These are phyloP conservation scores for Plutomurus gul DNA, from an alignment of 1,140 invertebrate species.

Conservation along the genomic window DNA sequence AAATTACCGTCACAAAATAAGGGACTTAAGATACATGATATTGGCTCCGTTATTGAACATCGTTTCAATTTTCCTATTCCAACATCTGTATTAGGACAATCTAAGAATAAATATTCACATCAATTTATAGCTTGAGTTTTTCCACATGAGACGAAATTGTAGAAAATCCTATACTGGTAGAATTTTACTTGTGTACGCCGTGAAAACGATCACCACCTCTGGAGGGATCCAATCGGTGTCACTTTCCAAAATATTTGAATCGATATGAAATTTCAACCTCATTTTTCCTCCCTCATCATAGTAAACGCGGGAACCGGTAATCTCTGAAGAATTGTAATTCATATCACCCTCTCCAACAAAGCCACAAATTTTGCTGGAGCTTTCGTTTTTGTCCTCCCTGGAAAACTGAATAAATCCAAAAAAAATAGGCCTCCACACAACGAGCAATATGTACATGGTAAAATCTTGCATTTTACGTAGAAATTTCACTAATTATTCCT, in stretches of 20 bases:
- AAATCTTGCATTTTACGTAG: too few relatives aligned
- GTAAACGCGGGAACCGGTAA: not conserved
- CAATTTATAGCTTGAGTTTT: not conserved
- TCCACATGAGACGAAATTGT: not conserved
- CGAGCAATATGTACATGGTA: too few relatives aligned
- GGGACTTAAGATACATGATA: not conserved
- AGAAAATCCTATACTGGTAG: too few relatives aligned
- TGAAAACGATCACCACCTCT: not conserved
- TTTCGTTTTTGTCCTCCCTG: not conserved
- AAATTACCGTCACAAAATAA: constrained; percentile 31
- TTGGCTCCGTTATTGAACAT: not conserved
- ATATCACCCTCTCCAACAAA: not conserved
- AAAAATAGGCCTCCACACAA: too few relatives aligned
- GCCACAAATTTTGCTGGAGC: not conserved
- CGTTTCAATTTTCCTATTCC: not conserved
- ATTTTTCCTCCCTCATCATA: not conserved
- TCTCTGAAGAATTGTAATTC: not conserved
- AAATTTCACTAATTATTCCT: too few relatives aligned
- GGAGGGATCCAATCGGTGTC: not conserved
- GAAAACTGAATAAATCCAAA: constrained; percentile 5
- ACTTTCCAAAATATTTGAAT: not conserved
- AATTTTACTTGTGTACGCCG: not conserved
- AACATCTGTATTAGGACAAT: not conserved
- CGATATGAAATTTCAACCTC: not conserved
- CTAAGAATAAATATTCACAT: not conserved